Evolutionary conservation across 2,113 vertebrate genomes (phyloP).

Genomic region (Glaucidium brasilianum): DNA sequence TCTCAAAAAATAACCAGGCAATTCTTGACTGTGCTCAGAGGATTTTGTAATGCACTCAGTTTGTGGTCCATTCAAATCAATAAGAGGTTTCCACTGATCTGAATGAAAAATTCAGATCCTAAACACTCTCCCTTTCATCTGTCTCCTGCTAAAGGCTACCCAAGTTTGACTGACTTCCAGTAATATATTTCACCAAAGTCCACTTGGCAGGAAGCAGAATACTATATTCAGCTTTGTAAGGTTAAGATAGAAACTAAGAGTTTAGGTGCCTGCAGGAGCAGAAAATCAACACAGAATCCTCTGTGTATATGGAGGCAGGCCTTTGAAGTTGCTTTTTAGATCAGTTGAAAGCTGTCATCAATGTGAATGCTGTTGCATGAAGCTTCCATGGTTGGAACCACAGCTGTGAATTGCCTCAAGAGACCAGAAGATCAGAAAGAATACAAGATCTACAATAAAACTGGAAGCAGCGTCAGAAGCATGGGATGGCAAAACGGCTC

Average conservation of each 20-base stretch:
- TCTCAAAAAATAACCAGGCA: not conserved
- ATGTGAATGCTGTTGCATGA: not conserved
- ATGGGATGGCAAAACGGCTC: not conserved
- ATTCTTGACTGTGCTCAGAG: not conserved
- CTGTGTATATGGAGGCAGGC: accelerated
- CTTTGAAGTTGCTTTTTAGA: not conserved
- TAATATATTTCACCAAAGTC: not conserved
- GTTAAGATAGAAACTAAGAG: not conserved
- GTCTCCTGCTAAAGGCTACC: not conserved
- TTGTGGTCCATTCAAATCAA: not conserved
- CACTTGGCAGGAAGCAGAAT: not conserved
- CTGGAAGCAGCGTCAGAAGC: not conserved
- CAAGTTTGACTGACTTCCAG: not conserved
- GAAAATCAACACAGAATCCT: not conserved
- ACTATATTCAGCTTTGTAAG: not conserved
- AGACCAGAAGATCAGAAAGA: not conserved
- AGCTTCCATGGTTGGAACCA: not conserved
- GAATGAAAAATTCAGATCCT: not conserved
- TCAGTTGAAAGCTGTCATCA: not conserved
- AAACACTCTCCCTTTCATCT: not conserved
- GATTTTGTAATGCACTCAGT: not conserved
- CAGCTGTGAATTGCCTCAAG: not conserved
- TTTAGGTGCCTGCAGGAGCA: not conserved
- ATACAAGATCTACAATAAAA: not conserved
- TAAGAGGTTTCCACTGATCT: not conserved